Base-by-base conservation (phyloP, 2,888 invertebrate genomes). In the Polymixis flavicincta region DNA sequence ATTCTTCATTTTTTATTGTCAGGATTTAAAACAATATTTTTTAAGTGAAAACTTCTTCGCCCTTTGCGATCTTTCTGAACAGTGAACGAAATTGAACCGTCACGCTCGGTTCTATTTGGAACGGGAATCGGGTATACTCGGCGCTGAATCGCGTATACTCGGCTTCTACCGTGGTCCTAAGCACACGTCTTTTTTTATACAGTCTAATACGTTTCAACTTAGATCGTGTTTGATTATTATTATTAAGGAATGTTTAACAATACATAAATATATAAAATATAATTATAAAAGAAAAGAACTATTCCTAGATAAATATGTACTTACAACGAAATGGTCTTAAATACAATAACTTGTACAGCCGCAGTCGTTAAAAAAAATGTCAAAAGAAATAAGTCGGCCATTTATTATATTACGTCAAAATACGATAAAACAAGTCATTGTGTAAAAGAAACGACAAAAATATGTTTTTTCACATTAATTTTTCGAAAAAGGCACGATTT, bases 401-500 rank as follows among this genome's bases (percentile, higher is more conserved):
- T 73, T 11, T 83, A 59, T 17, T 48, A 64, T 60, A 54, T 28
- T 4, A 74, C 67, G 84, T 71, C 84, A 65, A 37, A 55, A 70
- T 28, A 4, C 19, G 22, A 37, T 6, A 63, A 13, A 6, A 28
- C 55, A 42, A 73, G 63, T 68, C 76, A 76, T 48, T 72, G 60
- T 28, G 13, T 45, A 32, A 0, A 67, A n/a, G 25, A 74, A 80
- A 85, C 50, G 74, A 86, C 72, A 82, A 85, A 82, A 76, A 83
- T 74, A 80, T 75, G 69, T 82, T 80, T 80, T 76, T 81, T 74
- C 65, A 78, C 63, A 79, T 73, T 9, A 61, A 37, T 78, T 64
- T 70, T 76, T 78, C 61, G 70, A 64, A 77, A 81, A 91, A 91
- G 91, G 91, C 91, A 91, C 90, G 75, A 88, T 79, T 90, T 86